Base-by-base conservation (phyloP, 64 coral and sea anemone genomes). In the Orbicella faveolata region DNA sequence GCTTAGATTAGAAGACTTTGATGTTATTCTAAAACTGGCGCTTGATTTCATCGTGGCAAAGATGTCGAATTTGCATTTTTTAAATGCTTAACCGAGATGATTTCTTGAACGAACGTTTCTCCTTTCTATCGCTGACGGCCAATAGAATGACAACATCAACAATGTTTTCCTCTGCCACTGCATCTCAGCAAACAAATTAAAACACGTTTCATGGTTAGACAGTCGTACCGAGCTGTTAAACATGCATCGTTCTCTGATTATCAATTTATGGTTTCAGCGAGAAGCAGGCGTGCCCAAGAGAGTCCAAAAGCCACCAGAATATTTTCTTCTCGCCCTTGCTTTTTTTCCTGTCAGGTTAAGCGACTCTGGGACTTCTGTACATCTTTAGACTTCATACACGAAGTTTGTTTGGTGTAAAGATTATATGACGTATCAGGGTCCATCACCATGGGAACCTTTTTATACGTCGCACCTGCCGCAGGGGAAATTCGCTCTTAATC, bases 1-100 rank as follows among this genome's bases (percentile, higher is more conserved):
- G 39, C 18, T 53, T 4, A 72, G 19, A 85, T 48, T 82, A 19
- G 61, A 72, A 66, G 74, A 21, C 74, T 79, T 86, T 34, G 75
- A n/a, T 62, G 63, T 62, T 53, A 92, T 79, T 55, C 90, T 86
- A 69, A 92, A 92, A 76, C 90, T 87, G 52, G 90, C 90, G 72
- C 90, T 92, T 25, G 90, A 92, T 80, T 92, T 92, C 90, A 92
- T 92, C 13, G 23, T 88, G 23, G 82, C 36, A 18, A 14, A 48
- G 36, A 30, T 52, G n/a, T 6, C 21, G 82, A 72, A 85, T 52
- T 85, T 52, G 82, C 82, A 85, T 85, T 51, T 85, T 85, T 85
- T 53, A 85, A 85, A 85, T 72, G 64, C 82, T 85, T 85, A 6
- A 52, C 65, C 39, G 14, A 52, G 65, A 66, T 26, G 23, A 17